Evolutionary conservation across 2,113 vertebrate genomes (phyloP).

Genomic region (Grammomys surdaster): DNA sequence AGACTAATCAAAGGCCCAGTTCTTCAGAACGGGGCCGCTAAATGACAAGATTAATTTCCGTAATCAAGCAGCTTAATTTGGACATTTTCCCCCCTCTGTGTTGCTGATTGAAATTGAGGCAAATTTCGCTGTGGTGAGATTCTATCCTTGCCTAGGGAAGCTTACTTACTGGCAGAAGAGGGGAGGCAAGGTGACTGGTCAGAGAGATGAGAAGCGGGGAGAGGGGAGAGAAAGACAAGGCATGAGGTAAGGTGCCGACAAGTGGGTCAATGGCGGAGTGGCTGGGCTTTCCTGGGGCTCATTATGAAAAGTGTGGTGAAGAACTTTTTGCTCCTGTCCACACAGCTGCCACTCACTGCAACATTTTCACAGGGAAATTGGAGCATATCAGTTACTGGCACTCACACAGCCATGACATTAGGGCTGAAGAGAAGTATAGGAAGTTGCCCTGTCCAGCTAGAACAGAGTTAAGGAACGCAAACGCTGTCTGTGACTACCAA

Average conservation of each 20-base stretch:
- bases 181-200: slow-evolving; percentile 48
- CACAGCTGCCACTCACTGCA: fast-evolving
- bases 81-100: slow-evolving; percentile 83
- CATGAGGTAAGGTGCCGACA: slow-evolving; percentile 49
- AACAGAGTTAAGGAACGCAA: not conserved
- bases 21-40: slow-evolving; percentile 86
- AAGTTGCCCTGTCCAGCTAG: not conserved
- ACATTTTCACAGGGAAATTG: not conserved
- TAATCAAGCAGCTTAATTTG: slow-evolving; percentile 91
- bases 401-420: not conserved
- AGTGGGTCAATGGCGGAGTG: slow-evolving; percentile 6
- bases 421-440: not conserved
- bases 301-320: slow-evolving; percentile 70
- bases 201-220: not conserved
- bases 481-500: not conserved
- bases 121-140: slow-evolving; percentile 83
- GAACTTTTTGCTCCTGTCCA: not conserved
- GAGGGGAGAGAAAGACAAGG: slow-evolving; percentile 15
- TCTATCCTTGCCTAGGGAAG: slow-evolving; percentile 74
- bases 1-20: slow-evolving; percentile 89
- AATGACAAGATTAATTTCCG: slow-evolving; percentile 91
- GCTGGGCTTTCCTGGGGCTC: slow-evolving; percentile 57
- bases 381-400: fast-evolving
- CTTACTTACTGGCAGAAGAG: slow-evolving; percentile 63
- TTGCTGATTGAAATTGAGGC: slow-evolving; percentile 88